Percentiles rank a stretch among this genome's conserved stretches.
Evolutionary conservation across 2,888 invertebrate genomes (phyloP).

Genomic region (Teinopalpus imperialis): DNA sequence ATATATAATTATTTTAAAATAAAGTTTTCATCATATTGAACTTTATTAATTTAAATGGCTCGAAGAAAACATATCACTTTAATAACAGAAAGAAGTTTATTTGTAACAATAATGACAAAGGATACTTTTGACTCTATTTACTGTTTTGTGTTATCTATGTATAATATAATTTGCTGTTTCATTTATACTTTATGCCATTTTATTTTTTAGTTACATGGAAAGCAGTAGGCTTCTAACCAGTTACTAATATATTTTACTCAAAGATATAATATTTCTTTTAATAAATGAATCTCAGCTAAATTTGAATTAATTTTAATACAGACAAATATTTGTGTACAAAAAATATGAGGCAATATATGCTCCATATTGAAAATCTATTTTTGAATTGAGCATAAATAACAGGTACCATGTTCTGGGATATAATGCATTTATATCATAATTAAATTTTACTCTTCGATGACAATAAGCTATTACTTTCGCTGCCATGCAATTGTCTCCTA

Average conservation of each 20-base stretch:
- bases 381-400: constrained; percentile 11
- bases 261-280: no score
- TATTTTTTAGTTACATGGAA: no score
- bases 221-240: no score
- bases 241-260: no score
- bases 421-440: constrained; percentile 3
- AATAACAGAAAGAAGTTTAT: constrained; percentile 17
- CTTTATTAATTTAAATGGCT: constrained; percentile 16
- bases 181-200: no score
- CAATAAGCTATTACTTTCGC: constrained; percentile 15
- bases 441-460: constrained; percentile 1
- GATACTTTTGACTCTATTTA: constrained; percentile 3
- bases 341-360: no score
- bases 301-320: no score
- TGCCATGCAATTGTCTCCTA: constrained; percentile 19
- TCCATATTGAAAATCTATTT: constrained; percentile 13
- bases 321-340: no score
- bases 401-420: constrained; percentile 5
- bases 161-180: neutral
- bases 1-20: no score
- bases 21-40: constrained; percentile 10
- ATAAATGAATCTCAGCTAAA: no score
- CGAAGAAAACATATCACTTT: constrained; percentile 11
- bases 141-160: neutral
- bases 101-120: constrained; percentile 1